phyloP scores from a whole-genome alignment of 2,888 invertebrate species.

The Himalopsyche tibetana region DNA sequence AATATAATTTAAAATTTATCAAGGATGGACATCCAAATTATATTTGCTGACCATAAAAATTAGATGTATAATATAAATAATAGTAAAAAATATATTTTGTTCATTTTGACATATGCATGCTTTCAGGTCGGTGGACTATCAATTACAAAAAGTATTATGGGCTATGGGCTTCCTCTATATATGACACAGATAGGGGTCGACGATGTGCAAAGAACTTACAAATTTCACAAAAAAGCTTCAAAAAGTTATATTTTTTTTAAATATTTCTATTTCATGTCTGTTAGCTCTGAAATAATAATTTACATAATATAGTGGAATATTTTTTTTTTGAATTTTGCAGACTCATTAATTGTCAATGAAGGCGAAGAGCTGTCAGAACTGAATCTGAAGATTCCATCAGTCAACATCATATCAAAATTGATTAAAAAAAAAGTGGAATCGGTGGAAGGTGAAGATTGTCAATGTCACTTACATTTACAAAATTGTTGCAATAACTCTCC shows the following conservation, averaged over 20 bases:
- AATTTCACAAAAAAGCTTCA: not conserved
- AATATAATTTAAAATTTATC: no score
- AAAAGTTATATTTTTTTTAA: not conserved
- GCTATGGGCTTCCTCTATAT: conserved; percentile 51
- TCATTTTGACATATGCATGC: no score
- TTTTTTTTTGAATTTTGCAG: no score
- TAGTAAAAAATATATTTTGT: no score
- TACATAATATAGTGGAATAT: no score
- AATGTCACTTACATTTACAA: not conserved
- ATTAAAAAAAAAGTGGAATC: not conserved
- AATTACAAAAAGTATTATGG: conserved; percentile 42
- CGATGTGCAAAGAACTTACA: conserved; percentile 27
- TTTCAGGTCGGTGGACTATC: not conserved
- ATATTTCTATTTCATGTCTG: no score
- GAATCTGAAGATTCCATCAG: not conserved
- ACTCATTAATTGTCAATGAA: not conserved
- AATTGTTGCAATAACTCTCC: conserved; percentile 6
- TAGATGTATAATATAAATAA: no score
- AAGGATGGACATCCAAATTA: no score
- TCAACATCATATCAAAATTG: not conserved
- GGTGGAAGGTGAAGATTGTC: not conserved
- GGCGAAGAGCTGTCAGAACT: not conserved
- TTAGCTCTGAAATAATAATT: no score
- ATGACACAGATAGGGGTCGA: conserved; percentile 44
- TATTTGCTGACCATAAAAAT: no score